Evolutionary conservation across 2,797 vertebrate genomes (phyloP), one percentile per base, ranked within the genome.

Genomic region (Hozukius guyotensis): DNA sequence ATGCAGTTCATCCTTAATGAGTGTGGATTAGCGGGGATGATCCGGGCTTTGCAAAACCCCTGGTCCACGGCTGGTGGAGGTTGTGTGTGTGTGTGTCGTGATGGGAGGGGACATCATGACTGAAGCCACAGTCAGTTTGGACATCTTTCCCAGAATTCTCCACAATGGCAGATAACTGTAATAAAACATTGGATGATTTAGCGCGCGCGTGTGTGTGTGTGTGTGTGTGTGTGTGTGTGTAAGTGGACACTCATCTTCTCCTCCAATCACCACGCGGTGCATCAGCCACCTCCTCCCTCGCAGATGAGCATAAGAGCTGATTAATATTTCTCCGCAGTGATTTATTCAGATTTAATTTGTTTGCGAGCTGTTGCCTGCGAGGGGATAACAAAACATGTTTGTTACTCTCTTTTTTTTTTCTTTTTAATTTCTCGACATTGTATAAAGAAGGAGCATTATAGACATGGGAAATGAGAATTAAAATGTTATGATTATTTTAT

Each of bases 1-100:
- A 95, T 95, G 91, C 90, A 95, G 96, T 96, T 96, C 86, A 92
- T 95, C 95, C 95, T 95, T 97, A 96, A 93, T 96, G 95, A 96
- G 96, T 92, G 84, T 93, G 96, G 97, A 97, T 97, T 97, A 97
- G 92, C 72, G 83, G 75, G 96, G 97, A 97, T 97, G 96, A 97
- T 97, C 97, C 91, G n/a, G 53, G 96, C 95, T 97, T 97, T 97
- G 91, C 91, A 66, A 92, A 94, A 92, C 89, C 93, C 88, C 89
- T 84, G 88, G 92, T 94, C 91, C 89, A 84, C 77, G 66, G 81
- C 86, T 87, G 83, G 74, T 86, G 73, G 73, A 80, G 72, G 80
- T 56, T 65, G 38, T 80, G 67, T 74, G 31, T 68, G 42, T 59
- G 55, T 65, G 68, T 55, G 77, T 64, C 8, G 31, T 25, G 49